Conservation (phyloP, 1,140 invertebrate genomes). For the Teleopsis dalmanni region DNA sequence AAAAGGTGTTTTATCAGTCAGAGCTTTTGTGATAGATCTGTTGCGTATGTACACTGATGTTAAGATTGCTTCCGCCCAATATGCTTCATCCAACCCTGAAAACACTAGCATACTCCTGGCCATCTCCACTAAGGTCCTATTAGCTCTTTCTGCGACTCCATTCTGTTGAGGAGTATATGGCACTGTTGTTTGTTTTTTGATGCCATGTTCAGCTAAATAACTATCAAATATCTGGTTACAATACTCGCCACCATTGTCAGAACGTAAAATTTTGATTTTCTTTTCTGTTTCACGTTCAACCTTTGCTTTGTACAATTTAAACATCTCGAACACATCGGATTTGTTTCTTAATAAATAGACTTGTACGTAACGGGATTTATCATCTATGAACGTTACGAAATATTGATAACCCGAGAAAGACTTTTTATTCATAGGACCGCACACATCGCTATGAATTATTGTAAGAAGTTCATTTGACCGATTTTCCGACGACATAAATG, state of each 20-base stretch:
- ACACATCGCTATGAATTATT: conserved; percentile 41
- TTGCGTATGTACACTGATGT: conserved; percentile 18
- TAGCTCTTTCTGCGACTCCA: conserved; percentile 28
- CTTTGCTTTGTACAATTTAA: conserved; percentile 26
- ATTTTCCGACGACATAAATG: conserved; percentile 8
- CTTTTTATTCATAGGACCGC: conserved; percentile 34
- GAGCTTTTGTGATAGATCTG: conserved; percentile 15
- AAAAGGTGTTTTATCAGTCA: conserved; percentile 24
- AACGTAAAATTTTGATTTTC: conserved; percentile 22
- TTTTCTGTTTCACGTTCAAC: conserved; percentile 26
- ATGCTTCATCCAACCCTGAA: conserved; percentile 20
- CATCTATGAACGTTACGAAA: conserved; percentile 35
- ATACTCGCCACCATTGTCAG: conserved; percentile 33
- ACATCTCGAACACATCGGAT: conserved; percentile 20
- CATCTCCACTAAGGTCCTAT: conserved; percentile 28
- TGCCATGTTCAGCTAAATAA: conserved; percentile 8
- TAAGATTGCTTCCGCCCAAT: conserved; percentile 23
- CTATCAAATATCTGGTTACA: conserved; percentile 23
- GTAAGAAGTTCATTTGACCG: conserved; percentile 19
- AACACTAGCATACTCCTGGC: conserved; percentile 38
- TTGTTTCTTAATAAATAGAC: conserved; percentile 32
- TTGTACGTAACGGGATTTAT: conserved; percentile 22
- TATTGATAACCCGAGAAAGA: conserved; percentile 24
- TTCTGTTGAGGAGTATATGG: conserved; percentile 38
- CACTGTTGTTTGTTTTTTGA: conserved; percentile 23